phyloP scores from a whole-genome alignment of 1,140 invertebrate genomes.

The Orchesella cincta region DNA sequence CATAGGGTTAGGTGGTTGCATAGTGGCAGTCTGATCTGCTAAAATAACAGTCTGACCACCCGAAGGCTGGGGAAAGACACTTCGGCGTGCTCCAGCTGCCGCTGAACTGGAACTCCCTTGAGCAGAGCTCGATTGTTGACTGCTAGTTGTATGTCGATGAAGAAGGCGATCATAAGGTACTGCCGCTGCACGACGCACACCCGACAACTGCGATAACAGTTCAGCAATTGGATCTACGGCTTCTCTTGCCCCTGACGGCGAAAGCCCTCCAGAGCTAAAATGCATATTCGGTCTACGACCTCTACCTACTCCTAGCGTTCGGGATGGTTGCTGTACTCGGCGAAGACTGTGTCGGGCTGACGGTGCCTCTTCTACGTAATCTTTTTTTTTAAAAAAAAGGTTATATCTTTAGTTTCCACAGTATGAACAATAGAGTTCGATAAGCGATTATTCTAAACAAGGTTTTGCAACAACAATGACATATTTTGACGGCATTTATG shows the following conservation, averaged over 20 bases:
- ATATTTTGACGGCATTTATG: too few species aligned
- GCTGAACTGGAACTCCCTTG: constrained; percentile 60
- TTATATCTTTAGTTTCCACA: too few species aligned
- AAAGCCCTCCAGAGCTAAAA: constrained; percentile 69
- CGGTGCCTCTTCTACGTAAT: constrained; percentile 46
- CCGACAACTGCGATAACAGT: constrained; percentile 86
- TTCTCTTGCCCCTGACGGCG: constrained; percentile 71
- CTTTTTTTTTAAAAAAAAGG: constrained; percentile 29
- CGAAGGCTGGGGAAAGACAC: constrained; percentile 51
- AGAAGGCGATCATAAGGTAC: constrained; percentile 49
- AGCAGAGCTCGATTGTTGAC: constrained; percentile 64
- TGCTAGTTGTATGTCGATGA: constrained; percentile 52
- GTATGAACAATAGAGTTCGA: too few species aligned
- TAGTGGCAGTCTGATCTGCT: constrained; percentile 50
- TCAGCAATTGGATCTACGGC: constrained; percentile 93
- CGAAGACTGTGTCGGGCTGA: constrained; percentile 48
- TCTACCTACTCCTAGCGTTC: constrained; percentile 49
- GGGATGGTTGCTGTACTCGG: constrained; percentile 50
- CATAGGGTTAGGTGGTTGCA: constrained; percentile 58
- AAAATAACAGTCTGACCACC: constrained; percentile 42
- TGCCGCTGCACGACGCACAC: constrained; percentile 55
- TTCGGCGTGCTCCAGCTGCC: constrained; percentile 56
- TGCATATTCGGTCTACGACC: constrained; percentile 51
- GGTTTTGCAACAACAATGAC: too few species aligned
- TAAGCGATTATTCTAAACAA: too few species aligned